Evolutionary conservation across 2,113 vertebrate genomes (phyloP).

Genomic region (Nannobrachium achirus): DNA sequence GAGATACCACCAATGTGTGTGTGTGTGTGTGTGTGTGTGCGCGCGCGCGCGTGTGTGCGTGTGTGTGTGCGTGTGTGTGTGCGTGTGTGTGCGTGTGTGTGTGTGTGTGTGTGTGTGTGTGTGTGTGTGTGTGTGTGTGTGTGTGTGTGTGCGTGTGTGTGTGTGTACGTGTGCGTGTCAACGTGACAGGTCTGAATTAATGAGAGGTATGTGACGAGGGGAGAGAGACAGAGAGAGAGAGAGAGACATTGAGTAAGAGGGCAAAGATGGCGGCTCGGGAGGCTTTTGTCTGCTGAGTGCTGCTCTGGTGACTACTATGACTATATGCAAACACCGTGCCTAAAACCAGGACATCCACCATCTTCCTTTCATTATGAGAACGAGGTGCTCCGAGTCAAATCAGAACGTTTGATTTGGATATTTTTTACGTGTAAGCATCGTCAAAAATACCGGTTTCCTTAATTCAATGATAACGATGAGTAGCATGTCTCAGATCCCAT

Average conservation of each 20-base stretch:
- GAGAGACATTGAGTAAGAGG: conserved; percentile 60
- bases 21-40: too few species aligned
- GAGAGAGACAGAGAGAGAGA: conserved; percentile 30
- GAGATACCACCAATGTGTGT: conserved; percentile 21
- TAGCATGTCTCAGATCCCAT: too few species aligned
- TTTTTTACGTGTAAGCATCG: too few species aligned
- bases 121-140: conserved; percentile 25
- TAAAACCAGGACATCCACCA: conserved; percentile 12
- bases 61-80: conserved; percentile 11
- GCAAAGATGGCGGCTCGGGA: conserved; percentile 63
- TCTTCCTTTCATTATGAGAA: too few species aligned
- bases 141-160: conserved; percentile 16
- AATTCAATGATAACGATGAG: too few species aligned
- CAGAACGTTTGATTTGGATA: too few species aligned
- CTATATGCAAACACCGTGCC: conserved; percentile 42
- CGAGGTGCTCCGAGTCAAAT: too few species aligned
- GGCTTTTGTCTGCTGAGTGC: conserved; percentile 39
- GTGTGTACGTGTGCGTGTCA: conserved; percentile 44
- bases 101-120: conserved; percentile 13
- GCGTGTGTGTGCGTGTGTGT: conserved; percentile 4
- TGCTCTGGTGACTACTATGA: conserved; percentile 31
- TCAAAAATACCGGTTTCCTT: too few species aligned
- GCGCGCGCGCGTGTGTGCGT: neutral
- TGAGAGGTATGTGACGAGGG: conserved; percentile 67
- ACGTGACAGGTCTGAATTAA: conserved; percentile 71